A percentile compares a stretch with the other conserved stretches of the same genome.
These are phyloP conservation scores for Cnemophilus loriae DNA, from an alignment of 2,113 vertebrate genomes.

Conservation along the genomic window DNA sequence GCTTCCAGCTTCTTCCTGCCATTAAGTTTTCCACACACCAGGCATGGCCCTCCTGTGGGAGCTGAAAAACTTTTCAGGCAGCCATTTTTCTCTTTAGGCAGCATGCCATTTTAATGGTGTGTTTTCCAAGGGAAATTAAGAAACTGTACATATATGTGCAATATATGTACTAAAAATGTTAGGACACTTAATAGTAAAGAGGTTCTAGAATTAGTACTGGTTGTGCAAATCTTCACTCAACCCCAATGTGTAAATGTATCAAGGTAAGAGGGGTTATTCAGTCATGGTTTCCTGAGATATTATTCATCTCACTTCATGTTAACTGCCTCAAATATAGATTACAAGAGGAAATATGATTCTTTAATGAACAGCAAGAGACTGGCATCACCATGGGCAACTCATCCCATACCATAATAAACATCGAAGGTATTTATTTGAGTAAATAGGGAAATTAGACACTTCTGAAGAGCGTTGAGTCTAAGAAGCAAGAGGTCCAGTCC, in stretches of 20 bases:
- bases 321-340: background rate
- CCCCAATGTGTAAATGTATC: background rate
- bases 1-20: background rate
- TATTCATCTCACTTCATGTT: background rate
- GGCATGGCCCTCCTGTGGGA: background rate
- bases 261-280: background rate
- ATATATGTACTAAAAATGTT: background rate
- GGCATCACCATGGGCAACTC: background rate
- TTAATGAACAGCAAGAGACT: background rate
- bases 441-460: background rate
- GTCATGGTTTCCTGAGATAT: background rate
- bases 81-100: background rate
- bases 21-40: background rate
- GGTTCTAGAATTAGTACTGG: background rate
- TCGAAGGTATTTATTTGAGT: background rate
- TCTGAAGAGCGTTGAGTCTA: background rate
- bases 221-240: background rate
- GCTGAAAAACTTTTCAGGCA: background rate
- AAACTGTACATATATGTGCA: background rate
- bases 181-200: background rate
- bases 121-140: background rate
- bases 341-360: background rate
- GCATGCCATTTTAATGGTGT: accelerated
- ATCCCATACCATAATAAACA: background rate
- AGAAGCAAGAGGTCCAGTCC: background rate